These are phyloP conservation scores for Megastigmus dorsalis DNA, from an alignment of 2,888 invertebrate genomes.

Conservation along the genomic window DNA sequence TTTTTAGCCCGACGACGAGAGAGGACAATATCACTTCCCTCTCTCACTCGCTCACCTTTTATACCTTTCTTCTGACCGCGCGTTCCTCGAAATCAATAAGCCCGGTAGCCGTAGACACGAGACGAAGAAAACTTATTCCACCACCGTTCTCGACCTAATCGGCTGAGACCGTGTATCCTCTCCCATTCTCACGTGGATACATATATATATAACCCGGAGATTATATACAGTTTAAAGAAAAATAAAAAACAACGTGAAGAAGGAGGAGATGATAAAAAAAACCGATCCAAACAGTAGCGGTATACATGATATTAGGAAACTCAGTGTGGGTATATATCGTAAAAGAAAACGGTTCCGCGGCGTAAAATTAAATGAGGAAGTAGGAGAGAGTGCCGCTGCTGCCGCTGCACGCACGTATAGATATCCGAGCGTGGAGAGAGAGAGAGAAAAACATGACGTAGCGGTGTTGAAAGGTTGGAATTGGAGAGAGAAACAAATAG, in stretches of 20 bases:
- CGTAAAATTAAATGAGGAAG: conserved; percentile 6
- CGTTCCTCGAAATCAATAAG: conserved; percentile 20
- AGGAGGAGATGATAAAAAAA: too few species aligned
- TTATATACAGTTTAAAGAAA: not conserved
- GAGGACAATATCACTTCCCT: not conserved
- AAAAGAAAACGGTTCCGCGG: not conserved
- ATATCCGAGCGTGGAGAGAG: not conserved
- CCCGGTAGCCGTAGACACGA: not conserved
- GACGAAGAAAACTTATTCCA: not conserved
- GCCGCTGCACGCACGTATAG: not conserved
- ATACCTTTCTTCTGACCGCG: not conserved
- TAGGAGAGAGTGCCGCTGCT: not conserved
- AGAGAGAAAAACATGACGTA: conserved; percentile 15
- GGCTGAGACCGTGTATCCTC: conserved; percentile 40
- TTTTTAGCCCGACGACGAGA: conserved; percentile 28
- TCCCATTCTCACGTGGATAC: too few species aligned
- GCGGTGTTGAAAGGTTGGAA: not conserved
- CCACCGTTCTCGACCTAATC: conserved; percentile 25
- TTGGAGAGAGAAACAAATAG: conserved; percentile 7
- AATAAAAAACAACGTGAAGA: not conserved
- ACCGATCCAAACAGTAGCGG: not conserved
- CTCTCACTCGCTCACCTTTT: not conserved
- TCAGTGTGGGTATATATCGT: not conserved
- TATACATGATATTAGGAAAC: not conserved
- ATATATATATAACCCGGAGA: not conserved